Percentiles rank a stretch among this genome's conserved stretches.
phyloP scores from a whole-genome alignment of 2,797 vertebrate genomes.

The Gambusia yucatana region DNA sequence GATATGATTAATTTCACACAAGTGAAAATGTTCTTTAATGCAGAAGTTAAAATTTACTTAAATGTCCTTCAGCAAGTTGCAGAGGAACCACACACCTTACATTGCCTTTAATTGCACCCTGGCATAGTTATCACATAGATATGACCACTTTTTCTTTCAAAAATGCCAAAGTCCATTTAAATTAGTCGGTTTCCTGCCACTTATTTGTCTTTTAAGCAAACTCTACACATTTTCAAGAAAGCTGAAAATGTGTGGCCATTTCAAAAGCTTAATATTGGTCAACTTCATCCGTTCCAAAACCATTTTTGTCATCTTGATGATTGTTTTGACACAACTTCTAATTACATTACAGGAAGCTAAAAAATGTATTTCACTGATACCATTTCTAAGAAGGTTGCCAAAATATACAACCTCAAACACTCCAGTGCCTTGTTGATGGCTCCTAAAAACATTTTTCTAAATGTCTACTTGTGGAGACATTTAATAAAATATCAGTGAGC shows the following conservation, averaged over 20 bases:
- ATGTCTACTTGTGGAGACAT: neutral
- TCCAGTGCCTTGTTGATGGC: neutral
- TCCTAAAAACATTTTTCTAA: neutral
- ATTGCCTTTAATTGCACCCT: neutral
- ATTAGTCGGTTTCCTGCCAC: neutral
- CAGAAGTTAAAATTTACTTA: neutral
- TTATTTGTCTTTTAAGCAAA: neutral
- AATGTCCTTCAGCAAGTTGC: neutral
- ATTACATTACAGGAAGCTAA: neutral
- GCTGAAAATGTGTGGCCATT: neutral
- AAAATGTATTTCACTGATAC: neutral
- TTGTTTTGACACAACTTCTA: neutral
- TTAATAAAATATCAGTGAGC: neutral
- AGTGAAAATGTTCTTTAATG: neutral
- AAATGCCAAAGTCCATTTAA: neutral
- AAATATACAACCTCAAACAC: neutral
- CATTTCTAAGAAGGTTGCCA: neutral
- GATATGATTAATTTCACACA: neutral
- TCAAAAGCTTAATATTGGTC: neutral
- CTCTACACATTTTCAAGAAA: neutral
- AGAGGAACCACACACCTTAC: neutral
- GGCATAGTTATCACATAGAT: neutral
- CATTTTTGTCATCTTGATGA: neutral
- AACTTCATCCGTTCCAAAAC: neutral
- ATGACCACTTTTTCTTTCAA: neutral